Evolutionary conservation across 2,888 invertebrate genomes (phyloP).

Genomic region (Andrena minutula): DNA sequence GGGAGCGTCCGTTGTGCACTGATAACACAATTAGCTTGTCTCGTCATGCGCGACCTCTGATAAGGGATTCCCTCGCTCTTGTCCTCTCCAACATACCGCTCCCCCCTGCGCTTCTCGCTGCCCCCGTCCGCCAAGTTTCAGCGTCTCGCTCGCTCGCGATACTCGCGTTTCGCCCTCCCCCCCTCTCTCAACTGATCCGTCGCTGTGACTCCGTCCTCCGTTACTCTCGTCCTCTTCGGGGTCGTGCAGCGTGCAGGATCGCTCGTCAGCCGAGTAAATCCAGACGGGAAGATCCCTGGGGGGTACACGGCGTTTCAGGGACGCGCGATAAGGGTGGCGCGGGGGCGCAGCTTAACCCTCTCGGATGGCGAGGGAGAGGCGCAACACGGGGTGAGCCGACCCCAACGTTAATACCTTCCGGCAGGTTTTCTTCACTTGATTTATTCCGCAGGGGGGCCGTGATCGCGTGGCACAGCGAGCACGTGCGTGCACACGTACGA

Average conservation of each 20-base stretch:
- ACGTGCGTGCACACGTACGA: constrained; percentile 57
- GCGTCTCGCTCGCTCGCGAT: too few relatives aligned
- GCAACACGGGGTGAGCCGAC: constrained; percentile 63
- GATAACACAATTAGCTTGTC: constrained; percentile 81
- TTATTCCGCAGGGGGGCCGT: constrained; percentile 71
- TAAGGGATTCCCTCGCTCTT: constrained; percentile 73
- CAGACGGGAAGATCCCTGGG: constrained; percentile 71
- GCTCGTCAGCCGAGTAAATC: constrained; percentile 69
- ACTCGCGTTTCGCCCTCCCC: too few relatives aligned
- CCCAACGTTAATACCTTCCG: constrained; percentile 79
- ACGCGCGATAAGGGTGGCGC: constrained; percentile 74
- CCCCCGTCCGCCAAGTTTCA: background rate
- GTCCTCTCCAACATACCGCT: constrained; percentile 32
- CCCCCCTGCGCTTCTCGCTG: constrained; percentile 6
- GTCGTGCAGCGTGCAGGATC: constrained; percentile 48
- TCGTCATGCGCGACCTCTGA: constrained; percentile 80
- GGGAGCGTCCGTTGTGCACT: constrained; percentile 72
- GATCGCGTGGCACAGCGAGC: constrained; percentile 54
- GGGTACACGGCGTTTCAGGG: constrained; percentile 70
- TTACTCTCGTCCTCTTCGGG: constrained; percentile 31
- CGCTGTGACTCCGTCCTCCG: constrained; percentile 6
- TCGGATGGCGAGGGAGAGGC: constrained; percentile 61
- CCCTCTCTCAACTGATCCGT: too few relatives aligned
- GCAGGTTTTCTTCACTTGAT: constrained; percentile 80
- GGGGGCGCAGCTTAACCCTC: constrained; percentile 73